phyloP scores from a whole-genome alignment of 30 jellyfish, hydroid and myxozoan genomes.

The Chrysaora quinquecirrha region DNA sequence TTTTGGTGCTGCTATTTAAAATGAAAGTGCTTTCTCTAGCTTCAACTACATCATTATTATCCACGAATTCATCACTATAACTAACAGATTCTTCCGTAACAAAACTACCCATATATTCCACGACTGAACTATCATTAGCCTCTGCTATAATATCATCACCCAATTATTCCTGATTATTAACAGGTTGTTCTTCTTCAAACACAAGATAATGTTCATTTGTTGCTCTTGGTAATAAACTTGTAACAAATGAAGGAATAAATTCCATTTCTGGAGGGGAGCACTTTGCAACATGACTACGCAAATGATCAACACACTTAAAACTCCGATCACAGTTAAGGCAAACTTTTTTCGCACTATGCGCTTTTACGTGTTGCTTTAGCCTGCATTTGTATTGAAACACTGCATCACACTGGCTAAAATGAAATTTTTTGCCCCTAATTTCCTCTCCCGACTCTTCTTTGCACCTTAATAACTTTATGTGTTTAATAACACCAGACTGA shows the following conservation, averaged over 20 bases:
- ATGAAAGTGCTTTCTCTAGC: neutral
- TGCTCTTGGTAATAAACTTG: neutral
- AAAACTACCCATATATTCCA: neutral
- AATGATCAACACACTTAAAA: neutral
- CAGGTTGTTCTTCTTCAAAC: neutral
- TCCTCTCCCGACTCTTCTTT: neutral
- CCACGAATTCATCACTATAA: too few species aligned
- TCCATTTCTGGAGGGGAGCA: neutral
- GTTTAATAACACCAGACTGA: neutral
- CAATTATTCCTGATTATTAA: too few species aligned
- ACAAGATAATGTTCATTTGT: neutral
- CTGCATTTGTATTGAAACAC: neutral
- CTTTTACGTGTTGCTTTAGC: neutral
- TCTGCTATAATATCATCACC: neutral
- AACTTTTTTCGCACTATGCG: neutral
- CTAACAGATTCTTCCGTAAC: too few species aligned
- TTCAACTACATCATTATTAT: too few species aligned
- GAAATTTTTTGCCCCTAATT: neutral
- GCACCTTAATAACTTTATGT: neutral
- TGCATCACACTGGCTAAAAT: neutral
- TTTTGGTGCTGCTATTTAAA: too few species aligned
- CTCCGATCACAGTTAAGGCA: neutral
- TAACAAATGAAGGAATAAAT: neutral
- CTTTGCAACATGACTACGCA: neutral
- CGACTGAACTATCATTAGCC: neutral